Evolutionary conservation across 2,113 vertebrate genomes (phyloP).

Genomic region (Carassius carassius): DNA sequence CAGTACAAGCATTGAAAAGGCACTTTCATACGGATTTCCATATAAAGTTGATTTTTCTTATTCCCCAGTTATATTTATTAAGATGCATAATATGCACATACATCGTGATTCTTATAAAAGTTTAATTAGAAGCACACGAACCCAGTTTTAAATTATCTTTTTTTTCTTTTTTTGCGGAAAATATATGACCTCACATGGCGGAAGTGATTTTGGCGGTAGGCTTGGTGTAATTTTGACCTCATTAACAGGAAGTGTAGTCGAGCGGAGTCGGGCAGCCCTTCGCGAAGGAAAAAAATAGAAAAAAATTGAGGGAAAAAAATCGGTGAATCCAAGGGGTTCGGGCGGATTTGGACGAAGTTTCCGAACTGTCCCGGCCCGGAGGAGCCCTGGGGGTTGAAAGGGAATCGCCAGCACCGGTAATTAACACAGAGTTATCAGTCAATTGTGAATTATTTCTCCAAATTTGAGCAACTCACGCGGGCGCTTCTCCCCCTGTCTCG

Average conservation of each 20-base stretch:
- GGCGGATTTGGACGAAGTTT: slow-evolving; percentile 79
- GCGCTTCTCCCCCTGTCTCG: slow-evolving; percentile 65
- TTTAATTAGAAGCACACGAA: background rate
- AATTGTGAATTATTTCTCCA: slow-evolving; percentile 66
- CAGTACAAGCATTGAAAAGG: background rate
- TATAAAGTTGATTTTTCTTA: background rate
- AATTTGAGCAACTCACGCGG: slow-evolving; percentile 64
- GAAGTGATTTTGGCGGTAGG: slow-evolving; percentile 35
- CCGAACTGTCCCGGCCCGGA: slow-evolving; percentile 74
- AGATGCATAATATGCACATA: too few relatives aligned
- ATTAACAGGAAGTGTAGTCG: slow-evolving; percentile 66
- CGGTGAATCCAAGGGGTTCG: slow-evolving; percentile 68
- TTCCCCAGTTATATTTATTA: background rate
- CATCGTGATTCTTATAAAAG: background rate
- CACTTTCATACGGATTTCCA: background rate
- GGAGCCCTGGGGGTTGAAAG: slow-evolving; percentile 70
- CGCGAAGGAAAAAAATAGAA: slow-evolving; percentile 61
- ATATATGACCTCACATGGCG: slow-evolving; percentile 49
- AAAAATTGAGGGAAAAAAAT: slow-evolving; percentile 66
- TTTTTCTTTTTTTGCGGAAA: background rate
- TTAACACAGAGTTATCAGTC: slow-evolving; percentile 64
- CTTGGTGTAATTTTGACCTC: slow-evolving; percentile 44
- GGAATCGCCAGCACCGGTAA: slow-evolving; percentile 74
- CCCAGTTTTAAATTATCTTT: too few relatives aligned
- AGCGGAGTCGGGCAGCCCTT: slow-evolving; percentile 56